A percentile compares a stretch with the other conserved stretches of the same genome.
Conservation (phyloP, 2,113 vertebrate species). For the Cebidichthys violaceus region DNA sequence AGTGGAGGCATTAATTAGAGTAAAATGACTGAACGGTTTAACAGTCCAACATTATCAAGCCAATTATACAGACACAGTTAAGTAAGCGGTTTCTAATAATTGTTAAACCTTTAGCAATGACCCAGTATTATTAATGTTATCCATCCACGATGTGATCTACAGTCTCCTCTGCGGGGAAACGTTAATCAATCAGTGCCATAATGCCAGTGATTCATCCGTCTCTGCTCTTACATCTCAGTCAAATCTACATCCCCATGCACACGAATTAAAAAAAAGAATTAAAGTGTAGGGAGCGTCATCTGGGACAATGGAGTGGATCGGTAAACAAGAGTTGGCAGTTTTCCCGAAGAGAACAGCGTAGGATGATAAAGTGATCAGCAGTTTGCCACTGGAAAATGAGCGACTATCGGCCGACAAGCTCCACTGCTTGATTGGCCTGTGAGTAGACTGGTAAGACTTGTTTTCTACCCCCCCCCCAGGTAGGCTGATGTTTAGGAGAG, state of each 20-base stretch:
- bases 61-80: background rate
- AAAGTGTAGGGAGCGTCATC: background rate
- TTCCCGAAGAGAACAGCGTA: conserved; percentile 36
- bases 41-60: background rate
- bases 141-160: background rate
- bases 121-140: background rate
- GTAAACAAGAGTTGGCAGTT: conserved; percentile 49
- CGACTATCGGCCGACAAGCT: conserved; percentile 49
- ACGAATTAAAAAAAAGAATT: conserved; percentile 38
- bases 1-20: background rate
- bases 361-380: conserved; percentile 53
- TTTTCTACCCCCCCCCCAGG: conserved; percentile 29
- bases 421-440: conserved; percentile 49
- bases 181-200: conserved; percentile 1
- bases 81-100: background rate
- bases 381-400: conserved; percentile 45
- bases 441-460: conserved; percentile 9
- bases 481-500: conserved; percentile 41
- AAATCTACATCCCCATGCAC: conserved; percentile 25
- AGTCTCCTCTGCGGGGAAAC: conserved; percentile 7
- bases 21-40: conserved; percentile 4
- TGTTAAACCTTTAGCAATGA: conserved; percentile 11
- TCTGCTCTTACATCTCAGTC: conserved; percentile 16
- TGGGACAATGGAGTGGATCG: conserved; percentile 33
- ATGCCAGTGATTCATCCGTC: background rate